A percentile compares a stretch with the other conserved stretches of the same genome.
Evolutionary conservation across 2,797 vertebrate genomes (phyloP).

Genomic region (Rhincodon typus): DNA sequence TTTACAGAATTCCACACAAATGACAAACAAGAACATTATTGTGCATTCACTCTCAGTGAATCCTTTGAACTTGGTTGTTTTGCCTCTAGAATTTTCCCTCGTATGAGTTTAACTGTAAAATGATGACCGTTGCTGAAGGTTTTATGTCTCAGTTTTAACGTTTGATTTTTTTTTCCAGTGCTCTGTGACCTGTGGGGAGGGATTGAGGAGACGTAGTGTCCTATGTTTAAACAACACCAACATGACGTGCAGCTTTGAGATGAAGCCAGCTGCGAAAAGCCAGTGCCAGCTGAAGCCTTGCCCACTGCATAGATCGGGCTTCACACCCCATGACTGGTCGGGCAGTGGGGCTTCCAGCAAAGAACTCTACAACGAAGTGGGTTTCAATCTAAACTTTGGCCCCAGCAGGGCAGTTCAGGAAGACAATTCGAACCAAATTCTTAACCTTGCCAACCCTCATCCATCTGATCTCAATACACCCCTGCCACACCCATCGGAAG

Average conservation of each 20-base stretch:
- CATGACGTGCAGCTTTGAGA: slow-evolving; percentile 57
- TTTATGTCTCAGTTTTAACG: not conserved
- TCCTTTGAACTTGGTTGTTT: not conserved
- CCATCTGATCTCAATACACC: slow-evolving; percentile 42
- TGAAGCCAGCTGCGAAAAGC: slow-evolving; percentile 51
- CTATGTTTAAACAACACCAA: slow-evolving; percentile 66
- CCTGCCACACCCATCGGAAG: slow-evolving; percentile 48
- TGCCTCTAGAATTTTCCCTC: not conserved
- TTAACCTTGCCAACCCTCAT: slow-evolving; percentile 52
- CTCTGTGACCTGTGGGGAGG: slow-evolving; percentile 71
- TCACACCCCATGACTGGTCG: slow-evolving; percentile 61
- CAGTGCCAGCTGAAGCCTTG: slow-evolving; percentile 61
- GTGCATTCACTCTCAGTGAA: not conserved
- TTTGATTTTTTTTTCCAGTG: slow-evolving; percentile 59
- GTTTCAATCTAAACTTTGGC: slow-evolving; percentile 25
- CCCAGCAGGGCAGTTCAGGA: not conserved
- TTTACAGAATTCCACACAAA: not conserved
- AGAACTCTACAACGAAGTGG: slow-evolving; percentile 68
- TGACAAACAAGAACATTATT: not conserved
- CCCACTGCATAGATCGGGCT: slow-evolving; percentile 27
- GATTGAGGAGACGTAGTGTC: slow-evolving; percentile 60
- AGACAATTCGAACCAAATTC: slow-evolving; percentile 49
- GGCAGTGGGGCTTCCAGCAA: slow-evolving; percentile 79
- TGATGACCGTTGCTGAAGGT: not conserved
- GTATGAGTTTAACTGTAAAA: not conserved